phyloP scores from a whole-genome alignment of 2,888 invertebrate species.

The Nematopogon swammerdamellus region DNA sequence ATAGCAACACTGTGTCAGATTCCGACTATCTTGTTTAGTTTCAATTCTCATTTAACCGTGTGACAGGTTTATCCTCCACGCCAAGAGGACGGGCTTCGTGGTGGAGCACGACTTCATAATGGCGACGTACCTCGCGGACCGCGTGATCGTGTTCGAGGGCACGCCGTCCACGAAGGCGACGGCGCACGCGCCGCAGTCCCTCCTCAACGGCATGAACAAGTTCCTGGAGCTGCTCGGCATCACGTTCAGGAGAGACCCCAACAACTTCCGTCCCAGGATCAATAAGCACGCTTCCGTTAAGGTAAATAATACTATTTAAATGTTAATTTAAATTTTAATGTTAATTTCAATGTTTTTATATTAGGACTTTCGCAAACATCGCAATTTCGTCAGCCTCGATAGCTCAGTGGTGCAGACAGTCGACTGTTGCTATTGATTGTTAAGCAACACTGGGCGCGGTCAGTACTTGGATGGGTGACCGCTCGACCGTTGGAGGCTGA shows the following conservation, averaged over 20 bases:
- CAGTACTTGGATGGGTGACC: too few species aligned
- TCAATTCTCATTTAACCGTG: too few species aligned
- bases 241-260: constrained; percentile 97
- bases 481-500: too few species aligned
- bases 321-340: too few species aligned
- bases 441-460: too few species aligned
- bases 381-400: too few species aligned
- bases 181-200: constrained; percentile 88
- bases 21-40: too few species aligned
- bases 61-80: constrained; percentile 91
- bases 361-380: too few species aligned
- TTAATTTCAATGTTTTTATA: background rate
- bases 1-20: too few species aligned
- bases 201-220: constrained; percentile 97
- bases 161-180: constrained; percentile 83
- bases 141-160: constrained; percentile 98
- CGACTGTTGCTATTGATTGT: too few species aligned
- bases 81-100: constrained; percentile 98
- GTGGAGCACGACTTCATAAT: constrained; percentile 99
- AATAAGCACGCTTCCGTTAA: constrained; percentile 97
- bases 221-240: constrained; percentile 95
- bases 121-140: constrained; percentile 98
- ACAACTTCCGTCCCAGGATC: constrained; percentile 97
- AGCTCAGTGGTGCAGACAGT: too few species aligned
- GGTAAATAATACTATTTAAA: constrained; percentile 40